phyloP scores from a whole-genome alignment of 1,140 invertebrate species.

The Hetaerina americana region DNA sequence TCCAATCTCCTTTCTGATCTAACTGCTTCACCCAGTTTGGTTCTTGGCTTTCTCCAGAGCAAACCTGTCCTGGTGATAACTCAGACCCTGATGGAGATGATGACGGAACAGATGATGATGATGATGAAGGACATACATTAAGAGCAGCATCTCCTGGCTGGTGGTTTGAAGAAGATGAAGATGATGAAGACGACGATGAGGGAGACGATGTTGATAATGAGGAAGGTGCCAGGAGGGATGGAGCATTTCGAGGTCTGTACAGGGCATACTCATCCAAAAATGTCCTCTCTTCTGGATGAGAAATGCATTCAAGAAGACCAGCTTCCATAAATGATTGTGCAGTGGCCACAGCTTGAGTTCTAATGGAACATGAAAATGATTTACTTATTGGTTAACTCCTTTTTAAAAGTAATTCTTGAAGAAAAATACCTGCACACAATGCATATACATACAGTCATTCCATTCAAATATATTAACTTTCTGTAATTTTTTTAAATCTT shows the following conservation, averaged over 20 bases:
- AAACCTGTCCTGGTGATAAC: not conserved
- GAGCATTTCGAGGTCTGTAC: constrained; percentile 30
- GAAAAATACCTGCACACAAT: too few species aligned
- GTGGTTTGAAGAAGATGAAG: not conserved
- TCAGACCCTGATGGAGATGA: not conserved
- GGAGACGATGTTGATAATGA: not conserved
- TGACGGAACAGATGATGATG: not conserved
- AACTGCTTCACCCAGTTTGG: constrained; percentile 60
- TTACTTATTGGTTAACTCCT: too few species aligned
- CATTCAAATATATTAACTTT: too few species aligned
- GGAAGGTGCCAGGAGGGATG: constrained; percentile 14
- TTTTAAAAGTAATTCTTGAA: too few species aligned
- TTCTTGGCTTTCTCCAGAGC: constrained; percentile 30
- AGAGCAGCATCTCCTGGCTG: not conserved
- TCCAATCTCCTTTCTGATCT: constrained; percentile 36
- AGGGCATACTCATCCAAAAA: constrained; percentile 45
- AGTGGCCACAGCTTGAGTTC: constrained; percentile 62
- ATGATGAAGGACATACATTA: not conserved
- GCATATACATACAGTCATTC: too few species aligned
- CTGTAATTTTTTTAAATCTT: not conserved
- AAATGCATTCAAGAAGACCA: constrained; percentile 58
- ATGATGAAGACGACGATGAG: not conserved
- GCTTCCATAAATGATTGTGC: constrained; percentile 70
- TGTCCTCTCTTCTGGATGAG: constrained; percentile 28
- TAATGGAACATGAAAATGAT: too few species aligned